Evolutionary conservation across 2,113 vertebrate species (phyloP), one percentile per base, ranked within the genome.

Genomic region (Tyto alba): DNA sequence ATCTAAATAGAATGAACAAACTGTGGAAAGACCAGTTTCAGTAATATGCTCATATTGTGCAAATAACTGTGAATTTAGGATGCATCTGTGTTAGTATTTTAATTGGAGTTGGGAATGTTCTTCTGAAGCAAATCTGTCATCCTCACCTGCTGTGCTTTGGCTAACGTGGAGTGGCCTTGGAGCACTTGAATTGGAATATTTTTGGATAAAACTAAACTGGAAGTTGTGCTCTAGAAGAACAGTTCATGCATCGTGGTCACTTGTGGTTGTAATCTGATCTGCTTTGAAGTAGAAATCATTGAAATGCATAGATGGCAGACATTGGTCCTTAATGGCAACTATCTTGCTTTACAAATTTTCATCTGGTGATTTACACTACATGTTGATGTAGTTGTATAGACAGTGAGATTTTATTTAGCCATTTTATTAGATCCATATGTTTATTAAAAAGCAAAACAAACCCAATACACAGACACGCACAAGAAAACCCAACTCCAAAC

Each of bases 361-460:
- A 63, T 86, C 13, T 57, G 7, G 71, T 71, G 23, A 27, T 81
- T 41, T 60, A 13, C 8, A 10, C 19, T 69, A 6, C 34, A 45
- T 41, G 5, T 7, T 78, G 57, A 67, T 78, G 13, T 16, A 55
- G 19, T 32, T 89, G 30, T 78, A 17, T 29, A 53, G 41, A n/a
- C 9, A 55, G 3, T 18, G 47, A 81, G 38, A 25, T 29, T 53
- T 89, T 74, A 56, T 77, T 88, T 19, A 50, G 19, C 11, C 8
- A 4, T 47, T 82, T 50, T 6, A 72, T 81, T 77, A 71, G 16
- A 75, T 79, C 19, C 9, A 9, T 0, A 0, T 40, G 26, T 81
- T 81, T 74, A 45, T 88, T 71, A 27, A 67, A 67, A 43, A 48
- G n/a, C n/a, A n/a, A n/a, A 10, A 4, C 17, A 17, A 60, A 55